These are phyloP conservation scores for Atherinosoma microstoma DNA, from an alignment of 2,797 vertebrate genomes.

Conservation along the genomic window DNA sequence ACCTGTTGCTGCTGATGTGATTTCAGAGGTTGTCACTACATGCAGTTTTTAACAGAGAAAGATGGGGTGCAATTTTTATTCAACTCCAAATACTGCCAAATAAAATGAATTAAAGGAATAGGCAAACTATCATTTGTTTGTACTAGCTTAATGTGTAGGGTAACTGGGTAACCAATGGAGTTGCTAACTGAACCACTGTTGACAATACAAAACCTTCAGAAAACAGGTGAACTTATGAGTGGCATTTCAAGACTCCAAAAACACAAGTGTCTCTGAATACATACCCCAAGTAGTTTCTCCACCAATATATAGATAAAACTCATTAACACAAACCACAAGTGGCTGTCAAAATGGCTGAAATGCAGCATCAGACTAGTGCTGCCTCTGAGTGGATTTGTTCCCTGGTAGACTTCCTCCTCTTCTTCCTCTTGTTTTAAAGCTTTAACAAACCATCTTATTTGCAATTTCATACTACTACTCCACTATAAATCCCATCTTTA, in stretches of 20 bases:
- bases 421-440: no score
- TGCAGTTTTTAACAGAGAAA: not conserved
- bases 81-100: not conserved
- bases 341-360: not conserved
- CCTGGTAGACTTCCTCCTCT: not conserved
- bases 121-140: not conserved
- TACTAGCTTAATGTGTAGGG: not conserved
- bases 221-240: not conserved
- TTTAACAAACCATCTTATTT: not conserved
- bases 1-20: conserved; percentile 35
- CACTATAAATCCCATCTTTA: not conserved
- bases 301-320: not conserved
- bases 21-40: conserved; percentile 3
- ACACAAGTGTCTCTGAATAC: not conserved
- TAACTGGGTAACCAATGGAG: not conserved
- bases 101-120: no score
- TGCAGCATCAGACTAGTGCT: not conserved
- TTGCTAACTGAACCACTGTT: not conserved
- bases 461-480: not conserved
- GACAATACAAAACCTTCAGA: not conserved
- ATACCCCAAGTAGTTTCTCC: not conserved
- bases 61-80: not conserved
- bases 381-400: not conserved
- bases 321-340: not conserved
- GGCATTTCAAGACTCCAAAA: not conserved